Percentiles rank a stretch among this genome's conserved stretches.
phyloP scores from a whole-genome alignment of 1,140 invertebrate species.

The Andrena cerasifolii region DNA sequence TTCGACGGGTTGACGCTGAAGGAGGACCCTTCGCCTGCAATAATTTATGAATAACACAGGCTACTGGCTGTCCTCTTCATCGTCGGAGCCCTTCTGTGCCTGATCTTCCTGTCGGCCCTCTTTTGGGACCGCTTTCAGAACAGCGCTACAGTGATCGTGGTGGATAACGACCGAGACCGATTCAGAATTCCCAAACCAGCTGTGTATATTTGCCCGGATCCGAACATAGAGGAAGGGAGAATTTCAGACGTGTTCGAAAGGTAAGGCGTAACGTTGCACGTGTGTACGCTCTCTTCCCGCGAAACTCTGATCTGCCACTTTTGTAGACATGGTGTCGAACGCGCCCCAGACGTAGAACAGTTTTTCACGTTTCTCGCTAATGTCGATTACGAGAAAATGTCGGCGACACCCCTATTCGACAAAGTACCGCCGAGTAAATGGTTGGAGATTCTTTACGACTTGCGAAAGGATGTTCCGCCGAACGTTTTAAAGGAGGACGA shows the following conservation, averaged over 20 bases:
- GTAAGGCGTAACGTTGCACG: conserved; percentile 22
- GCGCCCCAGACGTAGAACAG: conserved; percentile 52
- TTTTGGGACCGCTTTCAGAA: conserved; percentile 65
- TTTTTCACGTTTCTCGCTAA: conserved; percentile 63
- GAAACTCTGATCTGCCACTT: not conserved
- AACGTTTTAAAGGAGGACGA: not conserved
- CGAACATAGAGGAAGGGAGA: conserved; percentile 32
- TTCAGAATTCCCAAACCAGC: conserved; percentile 49
- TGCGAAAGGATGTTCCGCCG: conserved; percentile 30
- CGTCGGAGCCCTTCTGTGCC: conserved; percentile 29
- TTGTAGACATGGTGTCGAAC: conserved; percentile 54
- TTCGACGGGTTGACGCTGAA: no score
- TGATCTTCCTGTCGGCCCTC: conserved; percentile 47
- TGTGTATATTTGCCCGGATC: conserved; percentile 48
- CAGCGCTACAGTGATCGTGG: conserved; percentile 34
- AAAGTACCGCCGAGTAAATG: conserved; percentile 48
- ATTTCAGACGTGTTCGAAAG: conserved; percentile 57
- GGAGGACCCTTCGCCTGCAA: no score
- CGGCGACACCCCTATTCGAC: conserved; percentile 36
- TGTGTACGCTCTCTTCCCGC: not conserved
- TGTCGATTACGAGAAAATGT: conserved; percentile 43
- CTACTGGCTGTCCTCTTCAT: conserved; percentile 47
- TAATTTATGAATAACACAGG: no score
- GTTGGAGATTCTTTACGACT: conserved; percentile 59
- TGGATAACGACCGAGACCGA: conserved; percentile 45